A percentile compares a stretch with the other conserved stretches of the same genome.
Evolutionary conservation across 2,113 vertebrate species (phyloP).

Genomic region (Hippocampus abdominalis): DNA sequence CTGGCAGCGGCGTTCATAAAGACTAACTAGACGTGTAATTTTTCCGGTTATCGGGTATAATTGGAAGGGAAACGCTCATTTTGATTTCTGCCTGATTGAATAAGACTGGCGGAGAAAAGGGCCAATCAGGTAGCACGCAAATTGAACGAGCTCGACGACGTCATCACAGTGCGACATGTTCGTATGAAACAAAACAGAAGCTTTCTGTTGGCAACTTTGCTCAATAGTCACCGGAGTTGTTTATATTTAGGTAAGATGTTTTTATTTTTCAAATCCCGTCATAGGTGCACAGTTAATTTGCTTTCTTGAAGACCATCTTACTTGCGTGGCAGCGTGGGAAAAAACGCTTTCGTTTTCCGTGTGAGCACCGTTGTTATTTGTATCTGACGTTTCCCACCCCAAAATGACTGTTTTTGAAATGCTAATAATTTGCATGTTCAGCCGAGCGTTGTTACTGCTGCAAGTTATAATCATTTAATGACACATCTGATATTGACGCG

Average conservation of each 20-base stretch:
- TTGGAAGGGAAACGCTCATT: no score
- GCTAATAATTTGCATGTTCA: neutral
- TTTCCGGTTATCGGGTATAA: no score
- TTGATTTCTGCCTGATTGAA: neutral
- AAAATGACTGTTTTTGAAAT: neutral
- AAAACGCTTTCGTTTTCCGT: neutral
- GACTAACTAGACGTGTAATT: no score
- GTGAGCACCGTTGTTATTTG: neutral
- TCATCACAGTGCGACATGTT: constrained; percentile 28
- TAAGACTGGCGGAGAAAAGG: neutral
- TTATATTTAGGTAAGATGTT: constrained; percentile 11
- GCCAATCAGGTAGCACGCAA: neutral
- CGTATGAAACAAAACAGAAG: constrained; percentile 21
- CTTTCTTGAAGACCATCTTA: neutral
- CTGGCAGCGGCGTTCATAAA: no score
- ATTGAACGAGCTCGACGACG: neutral
- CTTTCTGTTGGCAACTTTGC: constrained; percentile 10
- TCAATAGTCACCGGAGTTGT: neutral
- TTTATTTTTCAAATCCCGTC: neutral
- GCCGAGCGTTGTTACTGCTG: neutral
- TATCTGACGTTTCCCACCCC: neutral
- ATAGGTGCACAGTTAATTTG: neutral
- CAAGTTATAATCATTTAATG: neutral
- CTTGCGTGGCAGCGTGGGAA: neutral
- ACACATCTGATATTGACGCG: neutral